phyloP scores from a whole-genome alignment of 2,113 vertebrate species.

The Crypturellus undulatus region DNA sequence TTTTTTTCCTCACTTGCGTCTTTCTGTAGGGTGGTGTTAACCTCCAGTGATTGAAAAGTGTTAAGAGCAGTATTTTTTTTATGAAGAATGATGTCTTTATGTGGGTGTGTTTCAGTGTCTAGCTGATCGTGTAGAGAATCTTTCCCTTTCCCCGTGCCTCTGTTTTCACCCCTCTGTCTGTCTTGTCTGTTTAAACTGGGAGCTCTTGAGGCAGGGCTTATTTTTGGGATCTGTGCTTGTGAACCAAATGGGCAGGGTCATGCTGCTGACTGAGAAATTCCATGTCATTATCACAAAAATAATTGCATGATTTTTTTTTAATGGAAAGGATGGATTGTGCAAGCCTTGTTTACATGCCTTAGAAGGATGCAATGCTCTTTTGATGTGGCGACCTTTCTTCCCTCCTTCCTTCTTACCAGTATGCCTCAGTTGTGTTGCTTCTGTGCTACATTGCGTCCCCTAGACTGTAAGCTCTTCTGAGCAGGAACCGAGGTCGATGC shows the following conservation, averaged over 20 bases:
- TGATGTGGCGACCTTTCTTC: neutral
- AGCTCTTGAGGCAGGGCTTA: neutral
- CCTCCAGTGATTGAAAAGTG: neutral
- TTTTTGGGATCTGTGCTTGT: neutral
- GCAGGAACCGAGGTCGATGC: neutral
- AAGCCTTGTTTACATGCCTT: neutral
- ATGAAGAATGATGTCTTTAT: neutral
- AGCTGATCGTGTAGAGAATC: neutral
- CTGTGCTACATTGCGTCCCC: neutral
- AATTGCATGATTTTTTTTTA: neutral
- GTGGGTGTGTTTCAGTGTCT: neutral
- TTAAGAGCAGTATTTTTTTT: neutral
- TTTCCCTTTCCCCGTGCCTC: neutral
- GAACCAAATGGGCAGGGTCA: neutral
- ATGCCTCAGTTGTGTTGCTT: neutral
- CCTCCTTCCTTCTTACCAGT: neutral
- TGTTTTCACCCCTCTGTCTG: conserved; percentile 21
- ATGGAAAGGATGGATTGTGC: neutral
- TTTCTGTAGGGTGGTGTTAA: neutral
- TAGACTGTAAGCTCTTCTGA: conserved; percentile 64
- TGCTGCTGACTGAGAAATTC: neutral
- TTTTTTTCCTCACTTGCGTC: neutral
- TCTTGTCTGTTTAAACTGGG: conserved; percentile 25
- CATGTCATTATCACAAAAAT: neutral
- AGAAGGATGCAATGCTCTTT: neutral